Evolutionary conservation across 2,797 vertebrate species (phyloP).

Genomic region (Sitta carolinensis): DNA sequence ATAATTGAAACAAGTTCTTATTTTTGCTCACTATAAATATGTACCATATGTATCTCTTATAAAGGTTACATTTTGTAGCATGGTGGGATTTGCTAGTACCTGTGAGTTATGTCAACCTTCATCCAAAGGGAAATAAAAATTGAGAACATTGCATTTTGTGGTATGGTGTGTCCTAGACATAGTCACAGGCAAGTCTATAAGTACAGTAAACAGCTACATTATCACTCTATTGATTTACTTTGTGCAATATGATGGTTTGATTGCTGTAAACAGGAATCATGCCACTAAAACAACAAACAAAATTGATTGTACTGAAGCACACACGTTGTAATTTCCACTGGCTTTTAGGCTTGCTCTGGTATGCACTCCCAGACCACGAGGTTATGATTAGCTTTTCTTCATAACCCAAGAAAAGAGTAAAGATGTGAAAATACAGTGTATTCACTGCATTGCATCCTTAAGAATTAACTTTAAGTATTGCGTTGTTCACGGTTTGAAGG

Average conservation of each 20-base stretch:
- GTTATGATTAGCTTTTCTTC: neutral
- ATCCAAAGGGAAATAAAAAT: slow-evolving; percentile 48
- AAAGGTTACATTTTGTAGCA: neutral
- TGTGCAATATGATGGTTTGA: slow-evolving; percentile 30
- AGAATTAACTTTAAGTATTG: neutral
- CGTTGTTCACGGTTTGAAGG: neutral
- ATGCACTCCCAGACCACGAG: neutral
- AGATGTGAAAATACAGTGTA: neutral
- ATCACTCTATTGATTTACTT: slow-evolving; percentile 56
- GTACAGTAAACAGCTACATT: slow-evolving; percentile 58
- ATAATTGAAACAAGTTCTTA: slow-evolving; percentile 64
- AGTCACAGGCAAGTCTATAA: slow-evolving; percentile 19
- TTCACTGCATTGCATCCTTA: neutral
- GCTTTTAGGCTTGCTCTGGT: neutral
- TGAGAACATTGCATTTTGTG: neutral
- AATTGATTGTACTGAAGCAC: slow-evolving; percentile 47
- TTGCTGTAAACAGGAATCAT: slow-evolving; percentile 61
- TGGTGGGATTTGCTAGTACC: slow-evolving; percentile 40
- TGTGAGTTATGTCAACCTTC: slow-evolving; percentile 11
- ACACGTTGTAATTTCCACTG: slow-evolving; percentile 47
- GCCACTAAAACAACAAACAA: slow-evolving; percentile 65
- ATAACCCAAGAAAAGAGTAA: neutral
- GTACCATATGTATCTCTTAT: slow-evolving; percentile 53
- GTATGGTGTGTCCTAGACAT: neutral
- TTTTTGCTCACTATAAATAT: slow-evolving; percentile 53